phyloP scores from a whole-genome alignment of 1,140 invertebrate genomes.

The Ceratitis capitata region DNA sequence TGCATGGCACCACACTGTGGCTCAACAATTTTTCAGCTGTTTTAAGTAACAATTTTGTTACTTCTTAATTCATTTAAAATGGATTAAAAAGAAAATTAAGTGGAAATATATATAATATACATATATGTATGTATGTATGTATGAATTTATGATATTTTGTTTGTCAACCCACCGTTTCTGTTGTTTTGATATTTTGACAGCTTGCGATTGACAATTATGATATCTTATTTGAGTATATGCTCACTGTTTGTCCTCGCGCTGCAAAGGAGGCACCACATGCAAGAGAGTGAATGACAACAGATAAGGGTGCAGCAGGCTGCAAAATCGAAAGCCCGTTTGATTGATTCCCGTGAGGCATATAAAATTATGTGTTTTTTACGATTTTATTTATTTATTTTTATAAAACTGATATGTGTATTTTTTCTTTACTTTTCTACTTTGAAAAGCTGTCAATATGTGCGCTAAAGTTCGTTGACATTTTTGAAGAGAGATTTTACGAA shows the following conservation, averaged over 20 bases:
- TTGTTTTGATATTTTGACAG: constrained; percentile 15
- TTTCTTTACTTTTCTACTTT: background rate
- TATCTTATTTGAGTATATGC: background rate
- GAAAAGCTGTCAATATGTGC: background rate
- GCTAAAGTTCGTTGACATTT: constrained; percentile 8
- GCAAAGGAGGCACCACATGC: background rate
- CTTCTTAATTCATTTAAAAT: background rate
- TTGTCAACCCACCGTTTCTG: background rate
- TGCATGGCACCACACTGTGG: background rate
- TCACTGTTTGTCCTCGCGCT: background rate
- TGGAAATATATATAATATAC: background rate
- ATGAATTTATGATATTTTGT: background rate
- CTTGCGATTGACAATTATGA: constrained; percentile 33
- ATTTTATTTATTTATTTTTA: constrained; percentile 9
- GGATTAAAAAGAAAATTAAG: constrained; percentile 19
- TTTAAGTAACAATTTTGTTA: background rate
- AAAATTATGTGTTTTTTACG: background rate
- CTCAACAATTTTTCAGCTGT: background rate
- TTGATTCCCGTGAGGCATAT: constrained; percentile 4
- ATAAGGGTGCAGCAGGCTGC: constrained; percentile 11
- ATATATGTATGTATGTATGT: background rate
- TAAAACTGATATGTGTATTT: background rate
- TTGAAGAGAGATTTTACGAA: too few species aligned
- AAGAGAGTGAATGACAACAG: background rate
- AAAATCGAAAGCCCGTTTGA: background rate